phyloP scores from a whole-genome alignment of 2,888 invertebrate genomes.

The Tigriopus californicus region DNA sequence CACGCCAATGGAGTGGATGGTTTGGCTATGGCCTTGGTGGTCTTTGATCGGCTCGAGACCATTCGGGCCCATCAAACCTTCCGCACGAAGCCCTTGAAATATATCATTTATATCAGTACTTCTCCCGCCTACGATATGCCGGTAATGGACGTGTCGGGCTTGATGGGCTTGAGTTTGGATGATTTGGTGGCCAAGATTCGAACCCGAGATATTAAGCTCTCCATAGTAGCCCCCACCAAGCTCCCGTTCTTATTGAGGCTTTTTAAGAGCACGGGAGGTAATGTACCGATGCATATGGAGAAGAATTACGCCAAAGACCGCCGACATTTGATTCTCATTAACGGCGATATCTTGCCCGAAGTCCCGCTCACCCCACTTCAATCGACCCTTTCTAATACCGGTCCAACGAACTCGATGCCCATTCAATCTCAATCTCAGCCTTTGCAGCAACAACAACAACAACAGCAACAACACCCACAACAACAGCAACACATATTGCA shows the following conservation, averaged over 20 bases:
- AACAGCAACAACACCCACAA: background rate
- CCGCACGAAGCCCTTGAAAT: background rate
- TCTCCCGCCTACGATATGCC: slow-evolving; percentile 4
- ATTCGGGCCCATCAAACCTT: slow-evolving; percentile 24
- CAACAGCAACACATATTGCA: too few species aligned
- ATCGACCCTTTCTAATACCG: too few species aligned
- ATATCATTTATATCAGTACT: background rate
- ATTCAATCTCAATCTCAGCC: background rate
- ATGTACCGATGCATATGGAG: slow-evolving; percentile 51
- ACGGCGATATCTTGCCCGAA: slow-evolving; percentile 30
- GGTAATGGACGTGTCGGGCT: background rate
- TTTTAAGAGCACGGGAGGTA: slow-evolving; percentile 77
- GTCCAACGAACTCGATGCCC: too few species aligned
- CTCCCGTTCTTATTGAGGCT: slow-evolving; percentile 64
- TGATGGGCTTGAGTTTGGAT: background rate
- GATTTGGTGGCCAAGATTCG: background rate
- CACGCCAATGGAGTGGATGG: slow-evolving; percentile 79
- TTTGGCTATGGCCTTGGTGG: slow-evolving; percentile 61
- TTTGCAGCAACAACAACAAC: background rate
- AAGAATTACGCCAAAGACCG: slow-evolving; percentile 83
- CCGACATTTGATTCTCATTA: slow-evolving; percentile 54
- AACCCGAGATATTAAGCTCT: slow-evolving; percentile 48
- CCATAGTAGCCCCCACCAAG: slow-evolving; percentile 71
- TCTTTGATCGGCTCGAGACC: slow-evolving; percentile 57
- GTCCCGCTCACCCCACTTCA: background rate